Base-by-base conservation (phyloP, 2,113 vertebrate genomes). In the Pteruthius melanotis region DNA sequence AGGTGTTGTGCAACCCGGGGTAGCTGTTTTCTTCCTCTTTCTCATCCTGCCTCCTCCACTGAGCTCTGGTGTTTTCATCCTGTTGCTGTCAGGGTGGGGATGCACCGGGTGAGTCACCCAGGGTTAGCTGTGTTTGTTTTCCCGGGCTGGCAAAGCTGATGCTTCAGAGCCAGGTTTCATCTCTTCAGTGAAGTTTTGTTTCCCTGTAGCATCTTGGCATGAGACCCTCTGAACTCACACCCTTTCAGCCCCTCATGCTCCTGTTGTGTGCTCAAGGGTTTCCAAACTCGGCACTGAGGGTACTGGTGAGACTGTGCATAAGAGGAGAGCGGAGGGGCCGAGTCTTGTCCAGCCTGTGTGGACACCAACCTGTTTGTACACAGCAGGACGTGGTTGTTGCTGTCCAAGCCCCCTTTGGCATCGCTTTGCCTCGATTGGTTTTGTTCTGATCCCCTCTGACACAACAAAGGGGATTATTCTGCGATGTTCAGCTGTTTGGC, bases 381-480 rank as follows among this genome's bases (percentile, higher is more conserved):
- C 2, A 1, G 57, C 65, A 37, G 24, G 33, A 49, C 6, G 1
- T 10, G 16, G 37, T 19, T n/a, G 40, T 16, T 83, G 66, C 40
- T 87, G 54, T 33, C 76, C 2, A 6, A 83, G 52, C 83, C 52
- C 63, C 56, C 65, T 53, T 11, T 2, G 28, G 63, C 37, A 50
- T 19, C 0, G 4, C 54, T 83, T 65, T 61, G 68, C 79, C 39
- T 88, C 14, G 2, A 57, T 27, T 3, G n/a, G 70, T 95, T 94
- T 92, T 94, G 90, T 96, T 74, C 68, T 17, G 10, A 47, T 75
- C 87, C 72, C 28, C 57, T 61, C 50, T 33, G 70, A 23, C 26
- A 45, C 83, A 81, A 95, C 91, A 96, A 97, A 95, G 77, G 94
- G 53, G 89, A 78, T 96, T 91, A 63, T 95, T 96, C 81, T 66